Conservation (phyloP, 2,888 invertebrate species). For the Lasioglossum morio region DNA sequence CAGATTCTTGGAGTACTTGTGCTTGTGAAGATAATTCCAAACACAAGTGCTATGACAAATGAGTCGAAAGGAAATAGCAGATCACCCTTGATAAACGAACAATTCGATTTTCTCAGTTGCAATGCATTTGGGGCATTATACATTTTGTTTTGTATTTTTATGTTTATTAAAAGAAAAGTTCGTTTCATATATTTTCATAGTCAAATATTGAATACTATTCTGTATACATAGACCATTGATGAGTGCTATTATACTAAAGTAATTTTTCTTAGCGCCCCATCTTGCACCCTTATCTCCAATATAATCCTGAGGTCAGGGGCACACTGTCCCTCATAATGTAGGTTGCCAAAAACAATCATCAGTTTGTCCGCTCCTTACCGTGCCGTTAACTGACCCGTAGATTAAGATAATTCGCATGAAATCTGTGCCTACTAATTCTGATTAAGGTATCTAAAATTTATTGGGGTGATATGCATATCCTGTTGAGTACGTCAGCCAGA, state of each 20-base stretch:
- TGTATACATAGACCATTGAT: not conserved
- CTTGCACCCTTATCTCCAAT: not conserved
- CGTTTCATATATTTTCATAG: not conserved
- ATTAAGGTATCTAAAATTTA: not conserved
- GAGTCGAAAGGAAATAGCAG: too few species aligned
- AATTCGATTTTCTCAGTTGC: too few species aligned
- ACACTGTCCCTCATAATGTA: not conserved
- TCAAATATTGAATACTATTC: not conserved
- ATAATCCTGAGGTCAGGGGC: not conserved
- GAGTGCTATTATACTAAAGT: not conserved
- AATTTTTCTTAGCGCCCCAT: not conserved
- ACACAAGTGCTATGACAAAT: too few species aligned
- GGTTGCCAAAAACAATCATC: not conserved
- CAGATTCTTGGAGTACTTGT: too few species aligned
- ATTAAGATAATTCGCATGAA: not conserved
- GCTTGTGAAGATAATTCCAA: too few species aligned
- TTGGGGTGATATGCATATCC: not conserved
- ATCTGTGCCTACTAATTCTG: not conserved
- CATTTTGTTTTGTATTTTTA: too few species aligned
- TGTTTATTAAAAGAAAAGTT: not conserved
- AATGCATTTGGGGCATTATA: too few species aligned
- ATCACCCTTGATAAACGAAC: too few species aligned
- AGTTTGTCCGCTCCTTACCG: not conserved
- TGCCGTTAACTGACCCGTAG: not conserved
- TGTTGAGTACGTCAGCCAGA: too few species aligned